Evolutionary conservation across 1,140 invertebrate genomes (phyloP).

Genomic region (Elymnias hypermnestra): DNA sequence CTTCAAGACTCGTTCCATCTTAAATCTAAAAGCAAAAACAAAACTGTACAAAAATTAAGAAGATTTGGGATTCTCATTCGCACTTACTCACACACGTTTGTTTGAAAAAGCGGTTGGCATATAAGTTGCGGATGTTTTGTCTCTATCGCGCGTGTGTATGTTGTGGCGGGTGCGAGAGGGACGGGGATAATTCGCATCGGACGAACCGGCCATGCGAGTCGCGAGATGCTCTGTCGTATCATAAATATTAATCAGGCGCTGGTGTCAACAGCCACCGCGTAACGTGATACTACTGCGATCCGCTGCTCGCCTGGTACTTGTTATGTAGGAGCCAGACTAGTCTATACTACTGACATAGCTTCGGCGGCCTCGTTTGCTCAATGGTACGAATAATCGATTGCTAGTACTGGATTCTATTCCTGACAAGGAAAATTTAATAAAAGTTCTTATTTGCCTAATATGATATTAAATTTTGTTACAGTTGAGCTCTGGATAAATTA

Average conservation of each 20-base stretch:
- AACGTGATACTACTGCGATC: constrained; percentile 70
- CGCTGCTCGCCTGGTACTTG: constrained; percentile 65
- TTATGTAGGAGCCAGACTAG: constrained; percentile 35
- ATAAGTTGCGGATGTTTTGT: constrained; percentile 38
- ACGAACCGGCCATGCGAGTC: constrained; percentile 71
- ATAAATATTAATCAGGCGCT: constrained; percentile 76
- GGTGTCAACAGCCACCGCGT: constrained; percentile 75
- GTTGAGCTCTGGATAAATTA: too few relatives aligned
- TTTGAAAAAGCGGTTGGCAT: constrained; percentile 50
- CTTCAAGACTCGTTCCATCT: constrained; percentile 27
- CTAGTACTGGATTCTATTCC: too few relatives aligned
- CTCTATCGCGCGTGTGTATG: constrained; percentile 32
- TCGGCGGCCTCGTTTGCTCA: too few relatives aligned
- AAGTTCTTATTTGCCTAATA: too few relatives aligned
- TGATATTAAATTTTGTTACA: too few relatives aligned
- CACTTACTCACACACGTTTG: constrained; percentile 59
- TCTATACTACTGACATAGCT: constrained; percentile 15
- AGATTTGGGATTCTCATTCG: constrained; percentile 69
- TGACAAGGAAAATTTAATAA: too few relatives aligned
- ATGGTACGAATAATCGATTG: too few relatives aligned
- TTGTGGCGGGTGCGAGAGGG: constrained; percentile 41
- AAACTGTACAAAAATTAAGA: constrained; percentile 53
- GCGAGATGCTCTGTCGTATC: constrained; percentile 73
- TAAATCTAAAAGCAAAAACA: constrained; percentile 40
- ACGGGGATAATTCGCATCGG: constrained; percentile 62